Evolutionary conservation across 2,113 vertebrate species (phyloP), one percentile per base, ranked within the genome.

Genomic region (Lophius piscatorius): DNA sequence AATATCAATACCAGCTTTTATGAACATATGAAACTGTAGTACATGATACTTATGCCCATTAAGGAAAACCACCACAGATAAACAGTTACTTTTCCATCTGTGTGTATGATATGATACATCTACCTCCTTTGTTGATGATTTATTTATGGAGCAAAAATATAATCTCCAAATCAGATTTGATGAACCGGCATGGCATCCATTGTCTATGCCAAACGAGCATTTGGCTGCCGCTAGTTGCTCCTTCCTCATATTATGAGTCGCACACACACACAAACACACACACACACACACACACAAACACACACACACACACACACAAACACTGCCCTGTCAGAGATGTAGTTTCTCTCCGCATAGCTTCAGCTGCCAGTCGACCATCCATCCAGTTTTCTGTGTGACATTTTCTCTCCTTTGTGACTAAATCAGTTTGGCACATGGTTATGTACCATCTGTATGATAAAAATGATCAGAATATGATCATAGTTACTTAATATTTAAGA

Each of bases 401-500:
- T 22, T 24, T 46, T 11, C 17, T 39, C 14, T 47, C n/a, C 10
- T 1, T 45, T 40, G 13, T 17, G 20, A n/a, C 0, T 23, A n/a
- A 35, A 17, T 42, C 13, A 29, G 33, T 41, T 39, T 69, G 48
- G 40, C 48, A 40, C n/a, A 4, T 45, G 23, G 23, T 33, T 39
- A 9, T 7, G 4, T 13, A 4, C 47, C 56, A 69, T 69, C 65
- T 60, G 65, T 52, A 38, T 9, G 14, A 38, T 4, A n/a, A 21
- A 40, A 20, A 26, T 7, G n/a, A 9, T 20, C 12, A 21, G 34
- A 24, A 47, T 5, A 12, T 16, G n/a, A 36, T 21, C 7, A 12
- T 45, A 9, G 38, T 13, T 1, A 35, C 26, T 8, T n/a, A n/a
- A n/a, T n/a, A n/a, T n/a, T n/a, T n/a, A n/a, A n/a, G n/a, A n/a